Evolutionary conservation across 2,888 invertebrate species (phyloP).

Genomic region (Andrena minutula): DNA sequence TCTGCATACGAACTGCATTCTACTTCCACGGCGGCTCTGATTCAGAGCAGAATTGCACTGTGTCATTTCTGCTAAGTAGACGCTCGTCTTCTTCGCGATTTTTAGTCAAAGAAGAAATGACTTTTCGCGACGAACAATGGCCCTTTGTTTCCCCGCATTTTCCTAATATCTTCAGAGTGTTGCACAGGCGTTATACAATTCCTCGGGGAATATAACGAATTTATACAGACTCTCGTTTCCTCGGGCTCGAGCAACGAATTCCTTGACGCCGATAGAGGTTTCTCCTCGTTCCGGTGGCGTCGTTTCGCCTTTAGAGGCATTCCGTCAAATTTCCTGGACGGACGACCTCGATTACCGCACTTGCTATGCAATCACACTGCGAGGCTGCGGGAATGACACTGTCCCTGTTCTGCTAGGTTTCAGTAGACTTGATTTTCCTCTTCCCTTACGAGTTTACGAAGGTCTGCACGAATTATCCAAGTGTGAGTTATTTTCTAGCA

Average conservation of each 20-base stretch:
- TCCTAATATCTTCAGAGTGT: conserved; percentile 15
- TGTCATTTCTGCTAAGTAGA: too few relatives aligned
- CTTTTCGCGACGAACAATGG: conserved; percentile 35
- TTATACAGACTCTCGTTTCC: not conserved
- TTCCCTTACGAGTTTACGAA: not conserved
- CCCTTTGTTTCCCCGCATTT: conserved; percentile 18
- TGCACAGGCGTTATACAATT: conserved; percentile 23
- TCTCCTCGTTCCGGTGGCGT: conserved; percentile 43
- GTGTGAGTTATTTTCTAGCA: not conserved
- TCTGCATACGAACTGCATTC: too few relatives aligned
- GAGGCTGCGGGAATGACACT: conserved; percentile 11
- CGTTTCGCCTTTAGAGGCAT: conserved; percentile 30
- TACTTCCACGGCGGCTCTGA: too few relatives aligned
- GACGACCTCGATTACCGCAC: conserved; percentile 33
- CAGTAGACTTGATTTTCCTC: conserved; percentile 14
- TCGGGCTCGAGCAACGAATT: conserved; percentile 2
- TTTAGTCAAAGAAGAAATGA: not conserved
- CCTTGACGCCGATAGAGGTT: conserved; percentile 26
- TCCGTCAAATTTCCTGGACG: conserved; percentile 50
- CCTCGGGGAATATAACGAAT: not conserved
- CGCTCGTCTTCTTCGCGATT: too few relatives aligned
- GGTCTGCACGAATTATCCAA: too few relatives aligned
- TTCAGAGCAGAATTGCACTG: too few relatives aligned
- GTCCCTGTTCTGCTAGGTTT: conserved; percentile 30
- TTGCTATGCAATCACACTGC: conserved; percentile 20